Percentiles rank a stretch among this genome's conserved stretches.
Evolutionary conservation across 2,888 invertebrate genomes (phyloP).

Genomic region (Drosophila pegasa): DNA sequence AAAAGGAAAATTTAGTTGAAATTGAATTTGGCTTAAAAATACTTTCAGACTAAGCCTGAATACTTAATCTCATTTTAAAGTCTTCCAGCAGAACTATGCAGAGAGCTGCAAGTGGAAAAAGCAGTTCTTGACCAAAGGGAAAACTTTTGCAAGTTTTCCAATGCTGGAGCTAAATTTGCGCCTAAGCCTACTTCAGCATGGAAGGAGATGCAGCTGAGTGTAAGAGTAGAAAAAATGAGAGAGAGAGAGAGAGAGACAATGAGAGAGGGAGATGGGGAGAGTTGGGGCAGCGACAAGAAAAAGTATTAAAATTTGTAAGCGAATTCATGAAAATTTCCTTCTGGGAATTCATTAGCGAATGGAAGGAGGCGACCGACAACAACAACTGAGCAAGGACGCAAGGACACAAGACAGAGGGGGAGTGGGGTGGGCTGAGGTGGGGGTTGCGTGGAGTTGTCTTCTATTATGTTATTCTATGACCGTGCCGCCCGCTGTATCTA

Average conservation of each 20-base stretch:
- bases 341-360: constrained; percentile 80
- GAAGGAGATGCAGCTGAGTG: constrained; percentile 13
- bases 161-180: not conserved
- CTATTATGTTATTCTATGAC: constrained; percentile 75
- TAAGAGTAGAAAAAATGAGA: not conserved
- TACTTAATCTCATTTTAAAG: not conserved
- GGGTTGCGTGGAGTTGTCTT: constrained; percentile 46
- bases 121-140: constrained; percentile 3
- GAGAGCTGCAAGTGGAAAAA: not conserved
- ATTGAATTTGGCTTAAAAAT: not conserved
- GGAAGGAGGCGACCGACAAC: constrained; percentile 13
- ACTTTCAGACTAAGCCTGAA: not conserved
- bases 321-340: constrained; percentile 74
- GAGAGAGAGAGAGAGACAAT: not conserved
- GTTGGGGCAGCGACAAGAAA: constrained; percentile 51
- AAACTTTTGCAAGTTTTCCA: constrained; percentile 7
- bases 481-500: constrained; percentile 66
- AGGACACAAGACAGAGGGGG: constrained; percentile 31
- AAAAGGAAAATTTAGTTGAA: not conserved
- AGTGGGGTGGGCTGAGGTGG: constrained; percentile 1
- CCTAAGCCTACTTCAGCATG: constrained; percentile 39
- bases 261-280: not conserved
- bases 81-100: not conserved
- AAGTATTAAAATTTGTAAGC: constrained; percentile 78
- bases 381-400: constrained; percentile 26